A percentile compares a stretch with the other conserved stretches of the same genome.
phyloP scores from a whole-genome alignment of 2,888 invertebrate species.

The Helleia helle region DNA sequence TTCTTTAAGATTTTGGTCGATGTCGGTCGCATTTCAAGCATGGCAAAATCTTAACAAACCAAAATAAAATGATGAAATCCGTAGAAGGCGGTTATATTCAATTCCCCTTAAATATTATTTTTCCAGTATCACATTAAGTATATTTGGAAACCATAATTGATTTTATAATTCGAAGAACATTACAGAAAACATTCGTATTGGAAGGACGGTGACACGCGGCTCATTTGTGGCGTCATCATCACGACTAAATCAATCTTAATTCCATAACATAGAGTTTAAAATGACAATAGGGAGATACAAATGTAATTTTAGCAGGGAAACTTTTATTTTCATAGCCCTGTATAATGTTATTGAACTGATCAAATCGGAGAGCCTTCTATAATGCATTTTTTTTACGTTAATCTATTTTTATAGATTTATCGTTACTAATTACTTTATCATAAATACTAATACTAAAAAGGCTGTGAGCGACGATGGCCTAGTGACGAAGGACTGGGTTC shows the following conservation, averaged over 20 bases:
- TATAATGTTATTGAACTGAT: conserved; percentile 48
- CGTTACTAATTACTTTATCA: no score
- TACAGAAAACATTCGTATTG: conserved; percentile 46
- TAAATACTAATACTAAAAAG: no score
- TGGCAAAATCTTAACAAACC: no score
- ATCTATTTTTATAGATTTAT: no score
- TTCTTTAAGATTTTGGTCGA: no score
- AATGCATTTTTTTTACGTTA: neutral
- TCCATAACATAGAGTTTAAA: conserved; percentile 21
- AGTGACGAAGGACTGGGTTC: no score
- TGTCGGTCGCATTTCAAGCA: no score
- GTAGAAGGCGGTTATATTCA: no score
- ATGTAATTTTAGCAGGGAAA: conserved; percentile 25
- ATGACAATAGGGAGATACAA: conserved; percentile 18
- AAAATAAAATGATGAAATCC: no score
- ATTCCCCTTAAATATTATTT: no score
- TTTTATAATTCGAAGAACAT: conserved; percentile 54
- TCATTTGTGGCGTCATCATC: conserved; percentile 18
- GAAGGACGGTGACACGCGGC: conserved; percentile 38
- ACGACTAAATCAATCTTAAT: conserved; percentile 10
- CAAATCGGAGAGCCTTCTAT: conserved; percentile 22
- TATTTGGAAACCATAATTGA: conserved; percentile 58
- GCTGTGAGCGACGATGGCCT: no score
- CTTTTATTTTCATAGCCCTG: conserved; percentile 48
- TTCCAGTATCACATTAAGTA: no score